Conservation (phyloP, 2,113 vertebrate species). For the Callipepla californica region DNA sequence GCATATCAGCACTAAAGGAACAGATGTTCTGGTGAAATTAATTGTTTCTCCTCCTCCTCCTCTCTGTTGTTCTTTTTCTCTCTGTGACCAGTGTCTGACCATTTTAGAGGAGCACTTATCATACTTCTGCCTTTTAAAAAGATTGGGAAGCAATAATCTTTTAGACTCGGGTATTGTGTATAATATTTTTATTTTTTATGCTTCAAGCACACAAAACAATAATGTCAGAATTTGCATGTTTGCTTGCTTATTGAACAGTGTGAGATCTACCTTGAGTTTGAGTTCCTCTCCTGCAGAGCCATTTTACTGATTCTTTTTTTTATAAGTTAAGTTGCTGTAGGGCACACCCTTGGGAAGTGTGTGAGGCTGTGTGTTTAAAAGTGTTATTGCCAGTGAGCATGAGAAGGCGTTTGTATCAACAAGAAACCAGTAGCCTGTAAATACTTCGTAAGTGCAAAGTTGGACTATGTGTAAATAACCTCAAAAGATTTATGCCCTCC, state of each 20-base stretch:
- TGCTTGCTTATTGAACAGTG: neutral
- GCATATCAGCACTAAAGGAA: slow-evolving; percentile 43
- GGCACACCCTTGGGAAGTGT: neutral
- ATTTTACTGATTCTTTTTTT: neutral
- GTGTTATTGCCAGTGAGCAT: neutral
- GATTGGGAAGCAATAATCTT: neutral
- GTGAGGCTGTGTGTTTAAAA: neutral
- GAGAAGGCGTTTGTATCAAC: neutral
- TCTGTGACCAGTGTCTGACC: neutral
- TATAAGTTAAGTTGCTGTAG: neutral
- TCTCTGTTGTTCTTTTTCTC: slow-evolving; percentile 36
- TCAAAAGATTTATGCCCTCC: neutral
- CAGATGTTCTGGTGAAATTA: slow-evolving; percentile 63
- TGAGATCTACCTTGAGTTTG: neutral
- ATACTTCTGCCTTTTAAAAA: neutral
- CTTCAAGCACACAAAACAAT: neutral
- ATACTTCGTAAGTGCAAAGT: neutral
- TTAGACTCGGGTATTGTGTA: neutral
- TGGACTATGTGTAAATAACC: neutral
- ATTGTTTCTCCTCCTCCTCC: slow-evolving; percentile 41
- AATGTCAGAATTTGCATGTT: neutral
- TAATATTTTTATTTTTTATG: neutral
- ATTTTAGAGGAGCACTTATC: neutral
- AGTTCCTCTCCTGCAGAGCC: neutral
- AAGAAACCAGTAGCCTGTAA: neutral